These are phyloP conservation scores for Gymnocephalus cernua DNA, from an alignment of 2,113 vertebrate species.

Conservation along the genomic window DNA sequence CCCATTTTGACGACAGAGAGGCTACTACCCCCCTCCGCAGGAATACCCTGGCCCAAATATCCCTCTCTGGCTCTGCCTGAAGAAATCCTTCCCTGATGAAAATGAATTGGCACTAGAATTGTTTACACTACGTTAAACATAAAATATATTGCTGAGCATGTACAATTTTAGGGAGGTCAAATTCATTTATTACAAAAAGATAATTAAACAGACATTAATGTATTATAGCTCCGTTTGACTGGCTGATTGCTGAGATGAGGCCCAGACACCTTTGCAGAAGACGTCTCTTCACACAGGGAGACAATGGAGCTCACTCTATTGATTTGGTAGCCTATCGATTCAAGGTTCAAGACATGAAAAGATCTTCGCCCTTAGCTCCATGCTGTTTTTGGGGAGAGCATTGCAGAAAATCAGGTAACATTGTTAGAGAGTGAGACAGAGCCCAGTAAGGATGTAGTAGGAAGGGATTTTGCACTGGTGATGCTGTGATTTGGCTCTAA, in stretches of 20 bases:
- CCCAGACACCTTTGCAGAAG: constrained; percentile 25
- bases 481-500: constrained; percentile 44
- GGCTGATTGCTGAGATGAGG: constrained; percentile 41
- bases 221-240: neutral
- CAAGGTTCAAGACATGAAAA: constrained; percentile 41
- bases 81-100: constrained; percentile 14
- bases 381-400: constrained; percentile 23
- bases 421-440: constrained; percentile 35
- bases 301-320: constrained; percentile 47
- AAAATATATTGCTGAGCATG: constrained; percentile 37
- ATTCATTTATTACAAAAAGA: constrained; percentile 39
- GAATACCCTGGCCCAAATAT: constrained; percentile 70
- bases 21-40: constrained; percentile 39
- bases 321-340: constrained; percentile 62
- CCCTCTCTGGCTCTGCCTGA: neutral
- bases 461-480: constrained; percentile 6
- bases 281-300: constrained; percentile 43
- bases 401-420: constrained; percentile 59
- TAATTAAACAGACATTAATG: constrained; percentile 52
- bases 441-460: constrained; percentile 47
- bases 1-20: constrained; percentile 19
- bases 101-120: neutral
- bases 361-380: constrained; percentile 46
- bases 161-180: constrained; percentile 40
- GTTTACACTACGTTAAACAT: constrained; percentile 19